Evolutionary conservation across 1,140 invertebrate species (phyloP), one percentile per base, ranked within the genome.

Genomic region (Asbolus verrucosus): DNA sequence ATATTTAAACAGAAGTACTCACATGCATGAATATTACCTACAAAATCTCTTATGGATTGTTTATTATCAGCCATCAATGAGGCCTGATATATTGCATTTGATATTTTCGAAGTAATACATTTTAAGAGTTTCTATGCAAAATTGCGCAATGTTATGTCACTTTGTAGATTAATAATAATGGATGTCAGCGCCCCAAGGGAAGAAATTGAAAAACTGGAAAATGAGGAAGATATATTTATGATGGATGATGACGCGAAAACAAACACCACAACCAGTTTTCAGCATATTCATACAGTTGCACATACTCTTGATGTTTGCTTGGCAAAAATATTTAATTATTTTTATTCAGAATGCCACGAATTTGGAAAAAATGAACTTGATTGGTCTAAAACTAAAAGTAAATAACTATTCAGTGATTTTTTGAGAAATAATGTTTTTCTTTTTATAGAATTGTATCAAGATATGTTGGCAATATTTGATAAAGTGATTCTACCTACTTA

Each of bases 401-500:
- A n/a, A n/a, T n/a, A n/a, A n/a, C n/a, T n/a, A n/a, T n/a, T n/a
- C n/a, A n/a, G n/a, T n/a, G n/a, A n/a, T n/a, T n/a, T n/a, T n/a
- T n/a, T n/a, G n/a, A n/a, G n/a, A n/a, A n/a, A n/a, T n/a, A n/a
- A n/a, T n/a, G n/a, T n/a, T n/a, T n/a, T n/a, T n/a, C n/a, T n/a
- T n/a, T n/a, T n/a, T n/a, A n/a, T n/a, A n/a, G n/a, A n/a, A n/a
- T 81, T 84, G 9, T 85, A 85, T 65, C 76, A 81, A 2, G 83
- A 85, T 81, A 80, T 85, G 63, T 72, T 91, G n/a, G 76, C 81
- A 33, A 82, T 87, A 15, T 95, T 95, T 81, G 90, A 94, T 69
- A 85, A 86, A 73, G 80, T 91, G 36, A 87, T 95, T 65, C 80
- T 95, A 54, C 87, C 88, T 1, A 93, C 91, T 6, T 87, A 92